Evolutionary conservation across 1,140 invertebrate species (phyloP).

Genomic region (Heterodera schachtii): DNA sequence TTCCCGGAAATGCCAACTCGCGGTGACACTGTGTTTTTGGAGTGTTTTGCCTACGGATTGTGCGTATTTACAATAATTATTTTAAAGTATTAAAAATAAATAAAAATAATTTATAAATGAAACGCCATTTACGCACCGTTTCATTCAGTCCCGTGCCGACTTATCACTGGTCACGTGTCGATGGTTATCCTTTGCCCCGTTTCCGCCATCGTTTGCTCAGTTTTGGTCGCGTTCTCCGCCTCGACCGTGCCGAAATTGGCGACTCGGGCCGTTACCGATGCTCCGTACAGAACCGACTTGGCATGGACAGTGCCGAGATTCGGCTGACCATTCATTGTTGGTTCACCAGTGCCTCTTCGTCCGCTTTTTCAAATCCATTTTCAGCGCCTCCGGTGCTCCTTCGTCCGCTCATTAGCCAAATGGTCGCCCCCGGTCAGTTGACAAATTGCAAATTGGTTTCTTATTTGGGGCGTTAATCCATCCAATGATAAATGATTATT

Average conservation of each 20-base stretch:
- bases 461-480: no score
- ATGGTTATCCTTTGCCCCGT: conserved; percentile 39
- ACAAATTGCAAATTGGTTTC: not conserved
- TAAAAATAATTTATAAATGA: no score
- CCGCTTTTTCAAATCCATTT: conserved; percentile 11
- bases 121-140: conserved; percentile 1
- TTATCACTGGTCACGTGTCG: conserved; percentile 44
- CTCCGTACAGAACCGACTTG: conserved; percentile 43
- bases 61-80: conserved; percentile 25
- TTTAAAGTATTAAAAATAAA: not conserved
- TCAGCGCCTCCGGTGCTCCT: conserved; percentile 47
- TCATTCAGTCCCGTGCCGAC: conserved; percentile 46
- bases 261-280: conserved; percentile 49
- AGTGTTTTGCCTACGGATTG: conserved; percentile 57
- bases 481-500: not conserved
- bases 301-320: conserved; percentile 46
- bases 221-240: conserved; percentile 49
- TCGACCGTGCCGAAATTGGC: conserved; percentile 38
- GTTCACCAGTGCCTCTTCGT: no score
- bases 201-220: conserved; percentile 45
- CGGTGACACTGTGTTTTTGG: conserved; percentile 47
- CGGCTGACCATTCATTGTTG: conserved; percentile 49
- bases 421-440: conserved; percentile 35
- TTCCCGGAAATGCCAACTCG: conserved; percentile 53
- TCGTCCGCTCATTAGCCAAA: conserved; percentile 36